Base-by-base conservation (phyloP, 2,797 vertebrate species). In the Platyrinchus mystaceus region DNA sequence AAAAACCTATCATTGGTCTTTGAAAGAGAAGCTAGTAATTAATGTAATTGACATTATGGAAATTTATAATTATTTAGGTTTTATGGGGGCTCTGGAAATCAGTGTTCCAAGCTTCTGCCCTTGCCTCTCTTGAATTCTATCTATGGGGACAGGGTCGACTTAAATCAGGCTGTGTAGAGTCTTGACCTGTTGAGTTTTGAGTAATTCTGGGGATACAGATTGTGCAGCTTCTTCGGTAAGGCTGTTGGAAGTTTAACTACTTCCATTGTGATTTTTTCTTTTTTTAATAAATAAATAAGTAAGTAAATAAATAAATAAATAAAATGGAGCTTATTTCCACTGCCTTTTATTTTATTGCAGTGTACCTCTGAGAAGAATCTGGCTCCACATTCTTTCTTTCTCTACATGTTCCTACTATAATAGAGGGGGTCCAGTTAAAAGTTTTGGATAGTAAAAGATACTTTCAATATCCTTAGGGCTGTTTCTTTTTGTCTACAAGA, bases 41-140 rank as follows among this genome's bases (percentile, higher is more conserved):
- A 34, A 17, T 49, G 21, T 41, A 68, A 50, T 41, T 78, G 37
- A 53, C 10, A 8, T 32, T 78, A 39, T 41, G 49, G 56, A 52
- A 83, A 43, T 44, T 16, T 84, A 43, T 26, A 63, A 43, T 34
- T 53, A 4, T 9, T 73, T 80, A 55, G 36, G 11, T 70, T 77
- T 20, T 43, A 15, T 24, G 21, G 5, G 34, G 7, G 10, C 37
- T 80, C 19, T 80, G 34, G 20, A 41, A 86, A n/a, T 53, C 59
- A 53, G 32, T 44, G 10, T 52, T 77, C 36, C 37, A n/a, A 74
- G 63, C n/a, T 10, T 62, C 27, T 9, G 2, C 20, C 46, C 11
- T 50, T 20, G 9, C 16, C 20, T 46, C 0, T 66, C 60, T 52
- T 44, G 1, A 6, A 24, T 1, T 0, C 12, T 64, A 1, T 44